These are phyloP conservation scores for Craseonycteris thonglongyai DNA, from an alignment of 2,113 vertebrate species.

Conservation along the genomic window DNA sequence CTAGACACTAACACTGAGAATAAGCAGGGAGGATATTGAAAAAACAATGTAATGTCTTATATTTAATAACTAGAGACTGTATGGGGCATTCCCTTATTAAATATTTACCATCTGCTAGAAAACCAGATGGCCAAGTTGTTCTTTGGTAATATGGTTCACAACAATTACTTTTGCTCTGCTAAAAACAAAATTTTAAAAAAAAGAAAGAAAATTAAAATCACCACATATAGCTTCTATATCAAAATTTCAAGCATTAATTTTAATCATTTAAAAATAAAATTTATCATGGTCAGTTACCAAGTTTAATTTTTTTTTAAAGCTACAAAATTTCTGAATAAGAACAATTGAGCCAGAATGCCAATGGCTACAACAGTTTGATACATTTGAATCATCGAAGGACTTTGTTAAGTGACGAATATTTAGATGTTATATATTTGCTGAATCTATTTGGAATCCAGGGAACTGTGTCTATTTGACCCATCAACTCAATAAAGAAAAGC, in stretches of 20 bases:
- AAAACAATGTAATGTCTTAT: slow-evolving; percentile 52
- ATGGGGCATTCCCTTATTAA: slow-evolving; percentile 59
- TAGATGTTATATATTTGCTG: background rate
- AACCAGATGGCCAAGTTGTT: slow-evolving; percentile 56
- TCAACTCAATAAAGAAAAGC: background rate
- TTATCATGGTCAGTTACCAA: background rate
- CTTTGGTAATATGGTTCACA: slow-evolving; percentile 43
- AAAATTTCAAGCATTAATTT: background rate
- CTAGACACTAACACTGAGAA: slow-evolving; percentile 23
- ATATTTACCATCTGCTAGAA: slow-evolving; percentile 69
- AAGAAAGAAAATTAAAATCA: background rate
- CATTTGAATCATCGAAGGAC: background rate
- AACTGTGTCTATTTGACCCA: background rate
- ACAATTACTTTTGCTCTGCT: background rate
- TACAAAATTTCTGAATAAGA: background rate
- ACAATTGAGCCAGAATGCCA: background rate
- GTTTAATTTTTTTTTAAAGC: background rate
- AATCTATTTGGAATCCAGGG: background rate
- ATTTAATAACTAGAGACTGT: slow-evolving; percentile 64
- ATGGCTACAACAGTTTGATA: background rate
- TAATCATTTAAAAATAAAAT: background rate
- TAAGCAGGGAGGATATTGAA: slow-evolving; percentile 39
- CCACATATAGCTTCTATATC: background rate
- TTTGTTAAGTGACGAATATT: background rate
- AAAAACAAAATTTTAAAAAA: background rate